Conservation (phyloP, 2,888 invertebrate genomes). For the Tetanocera ferruginea region DNA sequence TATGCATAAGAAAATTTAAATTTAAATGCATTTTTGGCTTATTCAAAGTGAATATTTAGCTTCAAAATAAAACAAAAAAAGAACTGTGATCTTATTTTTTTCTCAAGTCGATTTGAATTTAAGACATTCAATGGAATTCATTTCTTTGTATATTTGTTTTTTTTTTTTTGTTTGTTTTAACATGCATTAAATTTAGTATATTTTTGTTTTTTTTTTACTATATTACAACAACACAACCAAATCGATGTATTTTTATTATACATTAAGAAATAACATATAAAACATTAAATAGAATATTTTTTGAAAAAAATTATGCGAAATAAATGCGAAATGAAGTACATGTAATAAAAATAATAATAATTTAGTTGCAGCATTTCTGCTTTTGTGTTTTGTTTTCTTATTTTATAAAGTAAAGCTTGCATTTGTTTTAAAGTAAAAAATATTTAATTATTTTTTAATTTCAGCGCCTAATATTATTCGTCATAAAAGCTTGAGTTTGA, state of each 20-base stretch:
- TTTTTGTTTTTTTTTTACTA: too few relatives aligned
- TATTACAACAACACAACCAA: slow-evolving; percentile 67
- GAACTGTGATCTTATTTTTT: background rate
- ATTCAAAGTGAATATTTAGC: background rate
- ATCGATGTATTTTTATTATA: slow-evolving; percentile 60
- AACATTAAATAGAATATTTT: slow-evolving; percentile 2
- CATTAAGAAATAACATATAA: background rate
- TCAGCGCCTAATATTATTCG: too few relatives aligned
- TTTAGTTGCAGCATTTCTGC: background rate
- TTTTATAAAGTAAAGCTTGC: slow-evolving; percentile 49
- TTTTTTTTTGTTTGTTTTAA: slow-evolving; percentile 43
- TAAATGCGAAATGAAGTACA: background rate
- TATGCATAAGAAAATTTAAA: background rate
- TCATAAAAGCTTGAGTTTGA: too few relatives aligned
- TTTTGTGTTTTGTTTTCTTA: slow-evolving; percentile 7
- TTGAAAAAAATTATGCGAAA: background rate
- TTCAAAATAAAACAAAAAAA: background rate
- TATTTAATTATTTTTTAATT: too few relatives aligned
- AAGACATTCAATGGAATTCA: background rate
- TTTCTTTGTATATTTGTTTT: slow-evolving; percentile 27
- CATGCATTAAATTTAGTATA: slow-evolving; percentile 39
- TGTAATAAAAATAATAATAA: background rate
- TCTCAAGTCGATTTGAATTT: background rate
- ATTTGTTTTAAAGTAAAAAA: background rate
- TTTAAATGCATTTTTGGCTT: background rate